Conservation (phyloP, 2,888 invertebrate genomes). For the Scrobipalpa atriplicella region DNA sequence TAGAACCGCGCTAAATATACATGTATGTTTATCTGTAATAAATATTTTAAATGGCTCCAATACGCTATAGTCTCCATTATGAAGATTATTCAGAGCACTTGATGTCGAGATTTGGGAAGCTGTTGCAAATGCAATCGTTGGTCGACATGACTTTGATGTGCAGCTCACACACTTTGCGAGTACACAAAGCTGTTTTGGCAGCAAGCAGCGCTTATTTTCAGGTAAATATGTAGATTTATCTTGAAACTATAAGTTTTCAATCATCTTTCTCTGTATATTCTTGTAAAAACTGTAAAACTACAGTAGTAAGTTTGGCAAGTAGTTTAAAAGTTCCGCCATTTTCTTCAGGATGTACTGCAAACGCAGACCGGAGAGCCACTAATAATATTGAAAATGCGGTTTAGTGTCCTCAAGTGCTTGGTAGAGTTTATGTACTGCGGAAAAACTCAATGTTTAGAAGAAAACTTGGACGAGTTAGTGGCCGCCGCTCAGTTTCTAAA, state of each 20-base stretch:
- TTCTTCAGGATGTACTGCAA: constrained; percentile 81
- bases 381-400: constrained; percentile 86
- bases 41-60: constrained; percentile 68
- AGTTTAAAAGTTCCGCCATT: constrained; percentile 24
- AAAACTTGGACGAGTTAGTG: constrained; percentile 86
- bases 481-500: constrained; percentile 88
- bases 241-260: neutral
- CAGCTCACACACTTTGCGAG: constrained; percentile 88
- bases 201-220: constrained; percentile 89
- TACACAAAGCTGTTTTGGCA: constrained; percentile 88
- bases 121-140: constrained; percentile 87
- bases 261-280: too few species aligned
- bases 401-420: constrained; percentile 86
- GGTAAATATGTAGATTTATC: constrained; percentile 63
- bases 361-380: constrained; percentile 82
- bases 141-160: constrained; percentile 90
- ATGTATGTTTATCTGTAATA: constrained; percentile 30
- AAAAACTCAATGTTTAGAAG: constrained; percentile 87
- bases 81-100: constrained; percentile 87
- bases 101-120: constrained; percentile 86
- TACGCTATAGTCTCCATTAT: constrained; percentile 85
- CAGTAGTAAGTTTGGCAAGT: too few species aligned
- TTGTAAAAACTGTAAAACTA: too few species aligned
- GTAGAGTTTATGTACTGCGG: constrained; percentile 91
- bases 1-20: constrained; percentile 5